Evolutionary conservation across 1,140 invertebrate species (phyloP).

Genomic region (Harlomillsia oculata): DNA sequence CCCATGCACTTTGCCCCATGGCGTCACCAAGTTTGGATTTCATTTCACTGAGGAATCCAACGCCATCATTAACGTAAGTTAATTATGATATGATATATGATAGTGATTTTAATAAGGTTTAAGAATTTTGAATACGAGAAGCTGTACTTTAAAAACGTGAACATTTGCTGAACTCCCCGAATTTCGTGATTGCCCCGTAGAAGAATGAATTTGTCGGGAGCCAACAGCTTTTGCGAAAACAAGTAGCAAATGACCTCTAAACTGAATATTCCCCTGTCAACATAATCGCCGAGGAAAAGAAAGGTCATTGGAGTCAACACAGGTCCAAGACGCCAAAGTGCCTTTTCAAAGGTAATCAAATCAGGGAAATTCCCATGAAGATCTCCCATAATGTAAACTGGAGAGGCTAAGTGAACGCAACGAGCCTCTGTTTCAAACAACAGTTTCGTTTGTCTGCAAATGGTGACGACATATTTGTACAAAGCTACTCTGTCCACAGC

Average conservation of each 20-base stretch:
- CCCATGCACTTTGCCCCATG: slow-evolving; percentile 54
- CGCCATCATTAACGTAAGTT: neutral
- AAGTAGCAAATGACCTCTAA: slow-evolving; percentile 55
- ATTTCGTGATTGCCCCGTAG: slow-evolving; percentile 58
- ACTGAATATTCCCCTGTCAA: slow-evolving; percentile 52
- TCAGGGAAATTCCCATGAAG: slow-evolving; percentile 54
- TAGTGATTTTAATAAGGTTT: neutral
- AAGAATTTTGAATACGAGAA: too few relatives aligned
- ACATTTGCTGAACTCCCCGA: slow-evolving; percentile 55
- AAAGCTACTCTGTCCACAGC: slow-evolving; percentile 39
- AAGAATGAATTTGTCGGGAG: slow-evolving; percentile 51
- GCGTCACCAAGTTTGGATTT: slow-evolving; percentile 54
- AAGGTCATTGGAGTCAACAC: slow-evolving; percentile 49
- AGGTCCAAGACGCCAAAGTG: slow-evolving; percentile 50
- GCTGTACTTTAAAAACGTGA: slow-evolving; percentile 56
- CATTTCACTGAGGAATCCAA: slow-evolving; percentile 45
- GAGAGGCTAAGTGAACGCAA: slow-evolving; percentile 45
- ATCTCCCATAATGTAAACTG: slow-evolving; percentile 50
- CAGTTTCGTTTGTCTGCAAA: slow-evolving; percentile 37
- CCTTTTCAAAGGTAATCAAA: slow-evolving; percentile 52
- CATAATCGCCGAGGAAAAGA: slow-evolving; percentile 58
- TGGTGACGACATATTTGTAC: slow-evolving; percentile 32
- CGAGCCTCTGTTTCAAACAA: slow-evolving; percentile 42
- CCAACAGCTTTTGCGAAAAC: slow-evolving; percentile 54
- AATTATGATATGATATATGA: neutral